phyloP scores from a whole-genome alignment of 2,797 vertebrate species.

The Lophius americanus region DNA sequence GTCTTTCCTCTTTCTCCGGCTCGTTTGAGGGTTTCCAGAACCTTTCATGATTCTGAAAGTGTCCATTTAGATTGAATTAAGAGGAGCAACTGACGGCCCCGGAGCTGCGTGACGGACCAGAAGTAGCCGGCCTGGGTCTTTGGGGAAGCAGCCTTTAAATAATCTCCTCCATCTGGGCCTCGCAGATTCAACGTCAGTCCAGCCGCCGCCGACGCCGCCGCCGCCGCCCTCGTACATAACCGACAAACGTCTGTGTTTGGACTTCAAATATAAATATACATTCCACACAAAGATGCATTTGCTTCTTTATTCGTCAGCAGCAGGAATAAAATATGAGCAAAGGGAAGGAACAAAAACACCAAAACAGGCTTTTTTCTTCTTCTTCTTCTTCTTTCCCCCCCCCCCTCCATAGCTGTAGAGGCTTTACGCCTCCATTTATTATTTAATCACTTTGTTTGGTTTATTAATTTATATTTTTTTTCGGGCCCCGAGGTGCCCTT shows the following conservation, averaged over 20 bases:
- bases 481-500: neutral
- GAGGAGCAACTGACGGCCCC: too few relatives aligned
- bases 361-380: neutral
- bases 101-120: too few relatives aligned
- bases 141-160: neutral
- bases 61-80: too few relatives aligned
- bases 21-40: too few relatives aligned
- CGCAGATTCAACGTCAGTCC: neutral
- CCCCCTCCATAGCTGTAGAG: neutral
- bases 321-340: conserved; percentile 10
- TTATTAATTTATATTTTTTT: conserved; percentile 34
- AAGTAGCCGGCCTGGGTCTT: neutral
- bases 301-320: neutral
- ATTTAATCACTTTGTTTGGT: conserved; percentile 32
- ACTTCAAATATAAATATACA: too few relatives aligned
- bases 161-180: neutral
- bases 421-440: conserved; percentile 16
- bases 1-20: too few relatives aligned
- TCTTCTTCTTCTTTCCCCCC: too few relatives aligned
- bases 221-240: neutral
- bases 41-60: too few relatives aligned
- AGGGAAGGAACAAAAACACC: neutral
- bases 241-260: too few relatives aligned
- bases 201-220: too few relatives aligned
- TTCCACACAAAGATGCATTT: too few relatives aligned